phyloP scores from a whole-genome alignment of 1,140 invertebrate genomes.

The Drosophila tropicalis region DNA sequence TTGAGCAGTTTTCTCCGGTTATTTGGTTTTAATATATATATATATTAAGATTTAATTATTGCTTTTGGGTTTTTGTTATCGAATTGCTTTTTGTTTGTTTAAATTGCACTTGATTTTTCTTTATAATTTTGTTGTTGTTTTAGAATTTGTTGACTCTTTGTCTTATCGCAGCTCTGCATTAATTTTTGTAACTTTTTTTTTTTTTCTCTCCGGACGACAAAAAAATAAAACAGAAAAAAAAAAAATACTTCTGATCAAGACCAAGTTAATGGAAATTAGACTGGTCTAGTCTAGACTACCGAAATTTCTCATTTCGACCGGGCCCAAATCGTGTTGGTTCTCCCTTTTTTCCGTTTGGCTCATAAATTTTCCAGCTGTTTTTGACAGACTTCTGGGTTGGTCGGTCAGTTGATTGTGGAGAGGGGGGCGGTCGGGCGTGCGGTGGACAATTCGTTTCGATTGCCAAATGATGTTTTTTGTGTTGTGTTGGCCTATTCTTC shows the following conservation, averaged over 20 bases:
- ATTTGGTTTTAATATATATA: background rate
- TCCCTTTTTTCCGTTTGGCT: conserved; percentile 26
- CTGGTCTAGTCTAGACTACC: background rate
- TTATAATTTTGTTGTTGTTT: conserved; percentile 1
- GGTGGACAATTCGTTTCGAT: background rate
- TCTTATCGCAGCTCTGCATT: conserved; percentile 9
- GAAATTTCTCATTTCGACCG: conserved; percentile 1
- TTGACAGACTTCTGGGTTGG: no score
- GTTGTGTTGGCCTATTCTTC: conserved; percentile 16
- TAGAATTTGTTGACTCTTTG: conserved; percentile 18
- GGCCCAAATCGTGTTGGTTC: conserved; percentile 16
- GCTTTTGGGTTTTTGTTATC: background rate
- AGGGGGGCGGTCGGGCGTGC: no score
- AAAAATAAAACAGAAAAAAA: background rate
- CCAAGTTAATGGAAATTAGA: background rate
- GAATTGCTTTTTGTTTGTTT: conserved; percentile 4
- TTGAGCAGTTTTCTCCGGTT: conserved; percentile 1
- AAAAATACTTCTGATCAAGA: background rate
- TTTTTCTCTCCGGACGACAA: conserved; percentile 14
- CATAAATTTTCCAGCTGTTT: conserved; percentile 40
- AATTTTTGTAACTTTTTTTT: background rate
- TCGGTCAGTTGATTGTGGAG: no score
- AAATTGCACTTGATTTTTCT: conserved; percentile 1
- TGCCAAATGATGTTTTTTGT: conserved; percentile 2
- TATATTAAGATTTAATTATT: background rate